phyloP scores from a whole-genome alignment of 2,888 invertebrate genomes.

The Ypsolopha sequella region DNA sequence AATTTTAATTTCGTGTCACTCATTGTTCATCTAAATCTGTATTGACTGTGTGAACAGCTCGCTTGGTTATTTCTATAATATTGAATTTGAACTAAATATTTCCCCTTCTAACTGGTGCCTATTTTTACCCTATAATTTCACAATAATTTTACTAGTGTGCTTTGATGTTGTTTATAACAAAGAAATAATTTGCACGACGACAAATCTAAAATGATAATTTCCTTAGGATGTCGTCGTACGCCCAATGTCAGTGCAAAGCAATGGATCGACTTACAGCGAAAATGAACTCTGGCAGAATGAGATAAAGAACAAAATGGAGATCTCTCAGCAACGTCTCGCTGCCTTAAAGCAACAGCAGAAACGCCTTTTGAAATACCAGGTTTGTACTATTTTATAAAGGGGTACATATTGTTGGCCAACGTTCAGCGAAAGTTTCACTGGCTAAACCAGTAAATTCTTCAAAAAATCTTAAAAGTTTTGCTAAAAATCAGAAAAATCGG shows the following conservation, averaged over 20 bases:
- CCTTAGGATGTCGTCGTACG: constrained; percentile 53
- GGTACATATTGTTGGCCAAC: not conserved
- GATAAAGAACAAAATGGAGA: constrained; percentile 73
- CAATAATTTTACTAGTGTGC: not conserved
- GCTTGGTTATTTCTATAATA: not conserved
- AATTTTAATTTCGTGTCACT: constrained; percentile 3
- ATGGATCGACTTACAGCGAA: constrained; percentile 61
- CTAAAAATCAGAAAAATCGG: too few species aligned
- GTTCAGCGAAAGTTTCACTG: too few species aligned
- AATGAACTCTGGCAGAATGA: constrained; percentile 69
- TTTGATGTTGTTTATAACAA: constrained; percentile 6
- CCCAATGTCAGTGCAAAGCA: constrained; percentile 61
- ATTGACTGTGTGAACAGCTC: not conserved
- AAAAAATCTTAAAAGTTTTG: too few species aligned
- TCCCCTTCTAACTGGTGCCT: not conserved
- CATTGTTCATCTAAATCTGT: not conserved
- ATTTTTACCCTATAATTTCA: constrained; percentile 4
- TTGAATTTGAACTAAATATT: constrained; percentile 4
- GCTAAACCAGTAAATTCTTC: too few species aligned
- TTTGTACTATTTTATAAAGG: constrained; percentile 10
- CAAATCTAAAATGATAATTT: not conserved
- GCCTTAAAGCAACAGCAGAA: constrained; percentile 73
- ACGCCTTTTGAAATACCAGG: constrained; percentile 59
- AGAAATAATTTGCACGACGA: too few species aligned
- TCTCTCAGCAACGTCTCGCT: constrained; percentile 69